A percentile compares a stretch with the other conserved stretches of the same genome.
phyloP scores from a whole-genome alignment of 1,140 invertebrate species.

The Lethrus apterus region DNA sequence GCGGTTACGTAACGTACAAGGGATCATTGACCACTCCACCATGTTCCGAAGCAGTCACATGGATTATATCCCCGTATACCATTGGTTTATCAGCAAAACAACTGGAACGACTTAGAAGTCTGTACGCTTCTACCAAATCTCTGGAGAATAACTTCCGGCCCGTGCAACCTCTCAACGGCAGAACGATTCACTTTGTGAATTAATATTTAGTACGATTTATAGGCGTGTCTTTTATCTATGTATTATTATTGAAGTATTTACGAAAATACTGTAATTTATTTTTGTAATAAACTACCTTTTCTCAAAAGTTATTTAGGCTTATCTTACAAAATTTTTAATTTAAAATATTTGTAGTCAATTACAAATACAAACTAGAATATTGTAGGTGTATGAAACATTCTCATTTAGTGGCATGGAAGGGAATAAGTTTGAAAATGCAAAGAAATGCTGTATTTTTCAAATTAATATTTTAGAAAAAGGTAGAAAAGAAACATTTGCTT shows the following conservation, averaged over 20 bases:
- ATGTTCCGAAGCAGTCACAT: slow-evolving; percentile 82
- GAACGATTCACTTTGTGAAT: slow-evolving; percentile 9
- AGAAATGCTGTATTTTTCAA: too few species aligned
- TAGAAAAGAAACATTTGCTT: too few species aligned
- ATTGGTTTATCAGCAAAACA: slow-evolving; percentile 5
- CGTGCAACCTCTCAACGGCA: slow-evolving; percentile 8
- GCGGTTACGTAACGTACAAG: slow-evolving; percentile 84
- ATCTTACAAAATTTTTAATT: too few species aligned
- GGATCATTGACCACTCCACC: slow-evolving; percentile 92
- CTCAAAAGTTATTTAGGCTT: too few species aligned
- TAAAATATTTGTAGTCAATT: too few species aligned
- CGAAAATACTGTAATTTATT: too few species aligned
- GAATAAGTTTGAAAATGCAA: too few species aligned
- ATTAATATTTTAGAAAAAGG: too few species aligned
- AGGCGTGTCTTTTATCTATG: background rate
- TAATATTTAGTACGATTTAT: background rate
- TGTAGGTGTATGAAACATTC: too few species aligned
- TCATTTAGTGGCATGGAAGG: too few species aligned
- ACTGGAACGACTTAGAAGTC: slow-evolving; percentile 3
- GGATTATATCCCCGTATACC: slow-evolving; percentile 70
- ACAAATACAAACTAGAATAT: too few species aligned
- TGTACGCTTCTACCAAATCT: slow-evolving; percentile 6
- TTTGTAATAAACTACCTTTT: too few species aligned
- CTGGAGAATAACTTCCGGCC: slow-evolving; percentile 11
- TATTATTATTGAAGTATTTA: background rate